Evolutionary conservation across 2,113 vertebrate species (phyloP), one percentile per base, ranked within the genome.

Genomic region (Upupa epops): DNA sequence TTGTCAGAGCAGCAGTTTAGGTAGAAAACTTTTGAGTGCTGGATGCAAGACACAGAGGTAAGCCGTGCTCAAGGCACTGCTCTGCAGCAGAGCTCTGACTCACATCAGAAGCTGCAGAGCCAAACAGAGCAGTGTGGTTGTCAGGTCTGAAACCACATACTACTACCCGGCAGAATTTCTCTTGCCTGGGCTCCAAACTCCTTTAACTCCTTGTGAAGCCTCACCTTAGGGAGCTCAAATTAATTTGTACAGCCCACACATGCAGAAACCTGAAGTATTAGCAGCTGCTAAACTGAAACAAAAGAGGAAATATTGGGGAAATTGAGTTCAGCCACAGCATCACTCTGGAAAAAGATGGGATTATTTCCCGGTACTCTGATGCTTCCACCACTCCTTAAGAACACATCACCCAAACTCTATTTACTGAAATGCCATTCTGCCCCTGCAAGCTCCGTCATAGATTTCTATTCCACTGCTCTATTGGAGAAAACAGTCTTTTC

Each of bases 31-130:
- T 70, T 2, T 5, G 10, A 81, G 65, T 3, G 18, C 26, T 19
- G n/a, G 42, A 9, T 3, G 11, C 14, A 13, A 1, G 7, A 3
- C 13, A 31, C 4, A 0, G 4, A 84, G 55, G 12, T 22, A 12
- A 58, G 31, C 36, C 19, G 66, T 69, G 66, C 74, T 63, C 65
- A 76, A 56, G n/a, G 49, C 86, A 51, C 65, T 25, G 68, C 77
- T 82, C 55, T 75, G 71, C 52, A 46, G 20, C 49, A 42, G 8
- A 63, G 71, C 64, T 45, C 63, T 59, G 52, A 68, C 72, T 88
- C 71, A 28, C 19, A 51, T 48, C 71, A 85, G 71, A 48, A 84
- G 58, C 31, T 73, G 54, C 63, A 65, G 68, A 64, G 52, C 49
- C 69, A 77, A 77, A 37, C 45, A 69, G 56, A 84, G 36, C 42